A percentile compares a stretch with the other conserved stretches of the same genome.
Evolutionary conservation across 1,140 invertebrate species (phyloP).

Genomic region (Drosophila subobscura): DNA sequence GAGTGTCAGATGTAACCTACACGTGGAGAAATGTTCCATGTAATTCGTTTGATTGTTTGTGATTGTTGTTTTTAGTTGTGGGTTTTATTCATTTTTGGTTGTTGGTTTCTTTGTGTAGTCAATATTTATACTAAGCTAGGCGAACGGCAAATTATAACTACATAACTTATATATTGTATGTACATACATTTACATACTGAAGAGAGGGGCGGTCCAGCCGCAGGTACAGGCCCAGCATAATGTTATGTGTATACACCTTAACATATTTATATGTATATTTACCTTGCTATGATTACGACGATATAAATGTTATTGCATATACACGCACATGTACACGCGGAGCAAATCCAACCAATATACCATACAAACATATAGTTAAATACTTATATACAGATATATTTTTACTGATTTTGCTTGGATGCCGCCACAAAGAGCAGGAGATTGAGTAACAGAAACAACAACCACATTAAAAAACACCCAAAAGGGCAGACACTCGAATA

Average conservation of each 20-base stretch:
- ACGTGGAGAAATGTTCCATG: conserved; percentile 30
- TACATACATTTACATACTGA: conserved; percentile 14
- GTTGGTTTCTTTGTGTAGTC: conserved; percentile 46
- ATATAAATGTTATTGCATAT: conserved; percentile 81
- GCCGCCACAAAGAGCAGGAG: conserved; percentile 25
- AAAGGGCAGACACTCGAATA: conserved; percentile 22
- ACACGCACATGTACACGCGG: conserved; percentile 59
- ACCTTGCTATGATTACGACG: conserved; percentile 75
- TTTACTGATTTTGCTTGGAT: conserved; percentile 58
- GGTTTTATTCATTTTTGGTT: conserved; percentile 34
- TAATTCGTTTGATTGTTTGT: conserved; percentile 54
- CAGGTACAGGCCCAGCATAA: conserved; percentile 42
- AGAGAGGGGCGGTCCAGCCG: conserved; percentile 14
- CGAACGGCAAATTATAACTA: not conserved
- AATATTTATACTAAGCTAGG: conserved; percentile 34
- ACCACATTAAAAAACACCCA: conserved; percentile 7
- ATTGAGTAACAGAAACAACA: conserved; percentile 26
- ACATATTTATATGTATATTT: conserved; percentile 81
- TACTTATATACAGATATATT: conserved; percentile 50
- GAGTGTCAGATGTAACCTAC: not conserved
- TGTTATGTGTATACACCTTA: conserved; percentile 59
- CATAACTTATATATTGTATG: conserved; percentile 7
- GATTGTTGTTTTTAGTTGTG: conserved; percentile 48
- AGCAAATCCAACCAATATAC: conserved; percentile 7
- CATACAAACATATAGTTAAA: conserved; percentile 51